Evolutionary conservation across 2,888 invertebrate species (phyloP), one percentile per base, ranked within the genome.

Genomic region (Nomada hirtipes): DNA sequence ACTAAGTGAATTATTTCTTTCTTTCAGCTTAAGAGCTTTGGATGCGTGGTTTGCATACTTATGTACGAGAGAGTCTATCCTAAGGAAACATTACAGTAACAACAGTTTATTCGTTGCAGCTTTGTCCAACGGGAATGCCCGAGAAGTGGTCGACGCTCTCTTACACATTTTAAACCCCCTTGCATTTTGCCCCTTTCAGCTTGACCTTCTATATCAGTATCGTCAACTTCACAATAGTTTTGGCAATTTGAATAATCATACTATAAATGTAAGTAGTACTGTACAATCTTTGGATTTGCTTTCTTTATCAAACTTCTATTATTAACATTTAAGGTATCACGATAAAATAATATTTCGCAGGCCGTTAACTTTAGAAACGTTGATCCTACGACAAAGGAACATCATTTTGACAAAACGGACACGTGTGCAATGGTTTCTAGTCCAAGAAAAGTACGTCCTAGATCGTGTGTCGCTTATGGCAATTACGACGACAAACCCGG

Each of bases 11-110:
- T 42, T 15, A 50, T 47, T 47, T 47, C 11, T 69, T 15, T 71
- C 81, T 82, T 93, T 93, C 94, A 97, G 97, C 94, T 96, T 98
- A 74, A 96, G 97, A 86, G 97, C 98, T n/a, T 95, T 98, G 88
- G 98, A 98, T 90, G 98, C 98, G 50, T 98, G 98, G 98, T 96
- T 98, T 85, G 97, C 97, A 76, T 98, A 98, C 92, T 95, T 98
- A 71, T 95, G 97, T 86, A 97, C 98, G 18, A 95, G 98, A 85
- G 98, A 98, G 93, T 96, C 97, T 23, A 95, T 98, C 23, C 94
- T 98, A 69, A 95, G 96, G 59, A 97, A 97, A 91, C 97, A 98
- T 93, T 98, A 98, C 94, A 95, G 95, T 4, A 95, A 96, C 11
- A 96, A 96, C 90, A 97, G 97, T 65, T 95, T 98, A 82, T 95